Conservation (phyloP, 2,888 invertebrate genomes). For the Cryptosula pallasiana region DNA sequence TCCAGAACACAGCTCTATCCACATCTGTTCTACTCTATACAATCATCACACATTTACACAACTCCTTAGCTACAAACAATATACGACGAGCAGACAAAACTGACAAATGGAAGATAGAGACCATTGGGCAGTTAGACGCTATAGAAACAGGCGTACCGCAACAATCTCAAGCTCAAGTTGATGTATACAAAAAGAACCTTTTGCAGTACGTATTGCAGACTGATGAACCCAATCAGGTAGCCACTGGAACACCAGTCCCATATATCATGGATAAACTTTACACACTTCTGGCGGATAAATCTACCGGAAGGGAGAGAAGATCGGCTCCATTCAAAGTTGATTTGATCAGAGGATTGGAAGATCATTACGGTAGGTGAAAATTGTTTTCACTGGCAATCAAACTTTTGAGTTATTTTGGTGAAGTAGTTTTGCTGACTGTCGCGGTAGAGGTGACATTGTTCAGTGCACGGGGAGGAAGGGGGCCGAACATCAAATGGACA, state of each 20-base stretch:
- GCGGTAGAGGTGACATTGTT: no score
- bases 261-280: slow-evolving; percentile 22
- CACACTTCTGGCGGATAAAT: slow-evolving; percentile 9
- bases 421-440: no score
- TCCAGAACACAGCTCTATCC: neutral
- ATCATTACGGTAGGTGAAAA: slow-evolving; percentile 22
- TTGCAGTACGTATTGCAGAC: slow-evolving; percentile 21
- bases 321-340: slow-evolving; percentile 20
- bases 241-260: neutral
- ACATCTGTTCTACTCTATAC: neutral
- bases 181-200: slow-evolving; percentile 18
- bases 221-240: slow-evolving; percentile 5
- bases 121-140: neutral
- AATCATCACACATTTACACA: neutral
- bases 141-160: neutral
- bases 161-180: neutral
- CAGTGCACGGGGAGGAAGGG: no score
- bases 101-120: neutral
- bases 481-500: no score
- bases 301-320: slow-evolving; percentile 8
- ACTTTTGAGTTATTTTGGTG: no score
- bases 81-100: neutral
- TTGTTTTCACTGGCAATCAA: no score
- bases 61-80: neutral
- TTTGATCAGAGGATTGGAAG: slow-evolving; percentile 18